Evolutionary conservation across 2,113 vertebrate species (phyloP).

Genomic region (Pipra filicauda): DNA sequence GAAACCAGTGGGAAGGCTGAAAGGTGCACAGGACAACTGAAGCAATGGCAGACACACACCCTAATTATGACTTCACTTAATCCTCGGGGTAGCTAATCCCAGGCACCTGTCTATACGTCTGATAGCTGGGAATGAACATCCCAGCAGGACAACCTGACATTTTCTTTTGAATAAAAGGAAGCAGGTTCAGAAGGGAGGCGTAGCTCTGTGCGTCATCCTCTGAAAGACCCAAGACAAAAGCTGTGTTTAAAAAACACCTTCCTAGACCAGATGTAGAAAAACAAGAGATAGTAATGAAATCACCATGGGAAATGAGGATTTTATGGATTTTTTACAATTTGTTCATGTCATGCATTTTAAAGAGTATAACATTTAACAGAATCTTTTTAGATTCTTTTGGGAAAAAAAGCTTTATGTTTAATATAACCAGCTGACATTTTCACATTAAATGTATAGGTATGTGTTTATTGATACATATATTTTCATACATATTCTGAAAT

Average conservation of each 20-base stretch:
- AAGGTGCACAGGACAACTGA: not conserved
- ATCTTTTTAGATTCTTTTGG: not conserved
- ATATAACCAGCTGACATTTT: not conserved
- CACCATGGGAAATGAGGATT: not conserved
- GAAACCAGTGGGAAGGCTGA: not conserved
- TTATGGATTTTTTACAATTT: not conserved
- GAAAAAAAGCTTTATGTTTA: not conserved
- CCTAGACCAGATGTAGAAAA: not conserved
- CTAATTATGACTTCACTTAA: not conserved
- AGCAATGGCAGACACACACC: not conserved
- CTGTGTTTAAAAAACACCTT: not conserved
- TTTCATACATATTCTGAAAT: not conserved
- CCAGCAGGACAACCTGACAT: not conserved
- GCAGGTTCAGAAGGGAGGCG: not conserved
- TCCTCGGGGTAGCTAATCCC: not conserved
- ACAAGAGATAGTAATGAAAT: not conserved
- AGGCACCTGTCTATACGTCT: not conserved
- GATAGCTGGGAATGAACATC: not conserved
- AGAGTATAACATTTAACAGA: not conserved
- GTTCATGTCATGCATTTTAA: not conserved
- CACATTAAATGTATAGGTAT: accelerated
- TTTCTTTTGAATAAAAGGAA: not conserved
- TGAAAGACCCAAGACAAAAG: not conserved
- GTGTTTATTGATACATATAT: accelerated
- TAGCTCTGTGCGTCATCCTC: not conserved